phyloP scores from a whole-genome alignment of 2,797 vertebrate genomes.

The Chrysocyon brachyurus region DNA sequence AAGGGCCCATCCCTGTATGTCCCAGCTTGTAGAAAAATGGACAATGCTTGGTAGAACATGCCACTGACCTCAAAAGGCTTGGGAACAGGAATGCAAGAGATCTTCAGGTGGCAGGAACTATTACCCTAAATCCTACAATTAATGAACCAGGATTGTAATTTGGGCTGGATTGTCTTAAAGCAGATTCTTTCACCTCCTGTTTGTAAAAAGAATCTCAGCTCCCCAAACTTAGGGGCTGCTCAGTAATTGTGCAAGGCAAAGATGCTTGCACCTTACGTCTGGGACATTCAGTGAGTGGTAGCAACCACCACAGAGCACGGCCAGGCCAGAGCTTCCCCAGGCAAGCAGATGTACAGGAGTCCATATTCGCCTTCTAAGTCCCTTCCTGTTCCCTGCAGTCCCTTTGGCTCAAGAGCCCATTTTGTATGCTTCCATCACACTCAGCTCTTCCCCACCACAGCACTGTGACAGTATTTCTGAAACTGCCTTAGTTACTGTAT shows the following conservation, averaged over 20 bases:
- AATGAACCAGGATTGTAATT: neutral
- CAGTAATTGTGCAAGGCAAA: neutral
- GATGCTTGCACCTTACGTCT: neutral
- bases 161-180: neutral
- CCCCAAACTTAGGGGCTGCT: neutral
- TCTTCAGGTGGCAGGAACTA: neutral
- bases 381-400: neutral
- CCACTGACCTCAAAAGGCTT: neutral
- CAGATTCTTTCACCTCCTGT: neutral
- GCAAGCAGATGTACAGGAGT: neutral
- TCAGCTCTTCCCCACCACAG: neutral
- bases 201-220: conserved; percentile 7
- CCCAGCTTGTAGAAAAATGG: neutral
- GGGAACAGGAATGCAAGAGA: neutral
- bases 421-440: neutral
- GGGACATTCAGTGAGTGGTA: neutral
- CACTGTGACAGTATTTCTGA: neutral
- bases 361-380: neutral
- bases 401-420: neutral
- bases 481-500: neutral
- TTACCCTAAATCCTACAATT: conserved; percentile 6
- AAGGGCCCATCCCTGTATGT: neutral
- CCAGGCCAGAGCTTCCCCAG: neutral
- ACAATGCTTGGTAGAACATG: neutral
- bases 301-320: neutral